Evolutionary conservation across 2,113 vertebrate species (phyloP), one percentile per base, ranked within the genome.

Genomic region (Gracilinanus agilis): DNA sequence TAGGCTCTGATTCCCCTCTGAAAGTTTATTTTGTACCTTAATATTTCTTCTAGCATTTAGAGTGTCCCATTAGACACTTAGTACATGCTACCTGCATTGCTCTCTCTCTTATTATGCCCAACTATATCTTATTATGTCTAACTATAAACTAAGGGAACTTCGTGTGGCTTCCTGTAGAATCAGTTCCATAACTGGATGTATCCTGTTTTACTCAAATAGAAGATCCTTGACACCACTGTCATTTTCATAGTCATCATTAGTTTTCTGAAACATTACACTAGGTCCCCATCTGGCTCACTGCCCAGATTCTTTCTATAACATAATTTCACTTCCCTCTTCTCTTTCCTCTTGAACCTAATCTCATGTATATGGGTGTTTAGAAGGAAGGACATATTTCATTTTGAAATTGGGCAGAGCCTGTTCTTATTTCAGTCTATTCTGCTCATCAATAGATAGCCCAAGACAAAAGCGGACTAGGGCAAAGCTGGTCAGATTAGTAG

Each of bases 21-120:
- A 40, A 0, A 53, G n/a, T 9, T 0, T 12, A 23, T 13, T 90
- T 58, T 90, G n/a, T 83, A 9, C 19, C n/a, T 40, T 40, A 16
- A 40, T 83, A 40, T 83, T 40, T 40, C n/a, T 21, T n/a, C 19
- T 83, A 83, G 16, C 19, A 40, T 40, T 83, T 83, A 83, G 67
- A 40, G 40, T 40, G 2, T 8, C 19, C 40, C 67, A 83, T n/a
- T 83, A 83, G 67, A 55, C n/a, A 55, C 0, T 54, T 88, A 54
- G 54, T 90, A 40, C 53, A 8, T 55, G 61, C 24, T 95, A 49
- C 13, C 75, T 91, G 9, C 11, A 29, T 54, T 95, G 11, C 0
- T 53, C 11, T 93, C 19, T 95, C 3, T 54, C 89, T 91, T 75
- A 40, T 88, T 93, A 24, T 93, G 92, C 88, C 9, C 34, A 88